Evolutionary conservation across 2,113 vertebrate genomes (phyloP).

Genomic region (Trogon surrucura): DNA sequence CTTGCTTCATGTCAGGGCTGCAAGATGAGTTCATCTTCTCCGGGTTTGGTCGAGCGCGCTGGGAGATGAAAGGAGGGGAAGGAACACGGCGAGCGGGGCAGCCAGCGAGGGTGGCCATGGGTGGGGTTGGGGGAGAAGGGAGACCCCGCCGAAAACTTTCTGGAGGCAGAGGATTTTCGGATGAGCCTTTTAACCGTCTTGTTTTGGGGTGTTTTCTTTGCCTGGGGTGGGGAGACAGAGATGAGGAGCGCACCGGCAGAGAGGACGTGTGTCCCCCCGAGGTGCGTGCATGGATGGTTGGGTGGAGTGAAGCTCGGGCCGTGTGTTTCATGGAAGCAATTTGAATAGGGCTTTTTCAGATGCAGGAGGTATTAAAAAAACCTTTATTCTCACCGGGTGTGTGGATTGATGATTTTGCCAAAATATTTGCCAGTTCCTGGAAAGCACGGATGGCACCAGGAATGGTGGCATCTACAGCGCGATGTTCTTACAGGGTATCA

Average conservation of each 20-base stretch:
- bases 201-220: background rate
- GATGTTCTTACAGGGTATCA: background rate
- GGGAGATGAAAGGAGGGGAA: conserved; percentile 68
- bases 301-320: background rate
- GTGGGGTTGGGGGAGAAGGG: background rate
- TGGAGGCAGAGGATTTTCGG: background rate
- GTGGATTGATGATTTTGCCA: background rate
- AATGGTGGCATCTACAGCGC: background rate
- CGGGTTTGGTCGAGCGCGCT: conserved; percentile 69
- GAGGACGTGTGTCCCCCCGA: background rate
- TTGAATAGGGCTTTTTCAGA: background rate
- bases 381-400: background rate
- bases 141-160: conserved; percentile 58
- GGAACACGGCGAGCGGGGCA: background rate
- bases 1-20: conserved; percentile 65
- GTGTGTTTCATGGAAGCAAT: background rate
- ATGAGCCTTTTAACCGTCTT: background rate
- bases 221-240: background rate
- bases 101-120: background rate
- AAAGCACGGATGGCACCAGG: background rate
- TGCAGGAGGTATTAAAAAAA: background rate
- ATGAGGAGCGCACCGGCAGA: background rate
- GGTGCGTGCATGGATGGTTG: accelerated
- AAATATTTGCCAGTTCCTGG: background rate
- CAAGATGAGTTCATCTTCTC: conserved; percentile 74